Base-by-base conservation (phyloP, 2,888 invertebrate genomes). In the Brachypalpus laphriformis region DNA sequence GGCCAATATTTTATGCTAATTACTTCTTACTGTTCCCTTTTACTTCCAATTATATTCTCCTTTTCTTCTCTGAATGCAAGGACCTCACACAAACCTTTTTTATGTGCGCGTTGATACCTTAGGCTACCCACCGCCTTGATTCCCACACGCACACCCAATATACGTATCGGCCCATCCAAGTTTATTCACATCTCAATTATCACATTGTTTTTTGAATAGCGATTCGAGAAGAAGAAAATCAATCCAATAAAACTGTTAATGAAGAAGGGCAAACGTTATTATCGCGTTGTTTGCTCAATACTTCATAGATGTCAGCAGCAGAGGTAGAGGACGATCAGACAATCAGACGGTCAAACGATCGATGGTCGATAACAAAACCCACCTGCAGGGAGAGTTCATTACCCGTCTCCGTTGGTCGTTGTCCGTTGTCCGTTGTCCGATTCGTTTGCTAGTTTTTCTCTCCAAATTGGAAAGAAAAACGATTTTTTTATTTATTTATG, bases 131-230 rank as follows among this genome's bases (percentile, higher is more conserved):
- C 9, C 20, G 18, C 20, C 40, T 28, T 28, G 9, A 45, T 16
- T 40, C 18, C 40, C 25, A 42, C 40, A 40, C 37, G 28, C 40
- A 54, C 8, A 31, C 31, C 34, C 9, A 7, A 34, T 14, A 6
- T 7, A 3, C 14, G 9, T 28, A 14, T 59, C 66, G 28, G 34
- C 37, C 54, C 22, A 54, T 45, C 37, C 56, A 63, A 81, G 47
- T 75, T 75, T 56, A 56, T 81, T 81, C 81, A 81, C 81, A 82
- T 76, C 81, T 82, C 56, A 82, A 82, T 82, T 82, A 82, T 65
- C 81, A 82, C 75, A 56, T 70, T 56, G 34, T 75, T 59, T 63
- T 75, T 70, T 31, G 42, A 18, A 42, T 31, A 28, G 22, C 16
- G 47, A 40, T 65, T 40, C 56, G 31, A 45, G n/a, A 7, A 59